Evolutionary conservation across 2,113 vertebrate genomes (phyloP), one percentile per base, ranked within the genome.

Genomic region (Prionailurus bengalensis): DNA sequence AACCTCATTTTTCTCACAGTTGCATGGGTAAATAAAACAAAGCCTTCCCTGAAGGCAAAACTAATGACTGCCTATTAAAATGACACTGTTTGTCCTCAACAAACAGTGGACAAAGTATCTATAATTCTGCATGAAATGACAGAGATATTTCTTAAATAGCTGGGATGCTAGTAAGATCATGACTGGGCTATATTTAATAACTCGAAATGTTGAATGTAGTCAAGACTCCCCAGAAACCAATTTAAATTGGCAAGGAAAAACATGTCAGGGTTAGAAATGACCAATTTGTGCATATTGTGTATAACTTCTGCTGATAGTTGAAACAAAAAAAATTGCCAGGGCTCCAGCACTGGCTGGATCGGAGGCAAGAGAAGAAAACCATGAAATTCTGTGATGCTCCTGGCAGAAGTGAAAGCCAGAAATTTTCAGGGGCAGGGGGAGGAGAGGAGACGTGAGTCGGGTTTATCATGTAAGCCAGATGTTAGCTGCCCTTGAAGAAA

Each of bases 21-120:
- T 82, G 42, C 65, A 51, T 76, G 65, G 90, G 65, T 88, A 92
- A 96, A 91, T 84, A 94, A 94, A 95, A 89, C 42, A 80, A 73
- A 79, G 84, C 58, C 68, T 71, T 92, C 36, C 90, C 93, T 27
- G 63, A 91, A 71, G 94, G 84, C 84, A 81, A 82, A 58, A 63
- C 70, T 63, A 84, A 91, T 51, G 95, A 88, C 87, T 61, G 14
- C 51, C 79, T 74, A 31, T 97, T 81, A 94, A 87, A 87, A 81
- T 53, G 80, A 97, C 84, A 83, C 65, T 21, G 16, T 71, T 93
- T 88, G 39, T 36, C 93, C 70, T 70, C 70, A 94, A 81, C 83
- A 96, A 76, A 90, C 23, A 80, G 70, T 12, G 19, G 23, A 42
- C 27, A 19, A 68, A n/a, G 15, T 25, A 9, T 65, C 74, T 65